phyloP scores from a whole-genome alignment of 2,113 vertebrate genomes.

The Ia io region DNA sequence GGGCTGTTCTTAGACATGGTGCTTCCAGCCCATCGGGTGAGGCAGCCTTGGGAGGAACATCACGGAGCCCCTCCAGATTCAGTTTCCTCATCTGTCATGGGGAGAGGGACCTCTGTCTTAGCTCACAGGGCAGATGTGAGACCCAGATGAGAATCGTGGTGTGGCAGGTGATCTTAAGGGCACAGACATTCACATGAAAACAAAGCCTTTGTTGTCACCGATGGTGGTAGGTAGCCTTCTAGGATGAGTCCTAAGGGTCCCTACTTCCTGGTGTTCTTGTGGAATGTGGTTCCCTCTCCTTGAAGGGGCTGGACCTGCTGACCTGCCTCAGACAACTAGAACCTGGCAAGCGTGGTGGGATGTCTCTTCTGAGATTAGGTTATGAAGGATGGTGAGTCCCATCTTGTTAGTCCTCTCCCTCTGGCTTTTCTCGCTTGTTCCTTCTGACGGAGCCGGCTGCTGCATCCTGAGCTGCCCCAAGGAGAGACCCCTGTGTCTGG shows the following conservation, averaged over 20 bases:
- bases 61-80: not conserved
- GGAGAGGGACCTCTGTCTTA: not conserved
- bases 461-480: rapidly evolving
- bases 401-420: no score
- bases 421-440: not conserved
- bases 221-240: not conserved
- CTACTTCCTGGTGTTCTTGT: not conserved
- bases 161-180: not conserved
- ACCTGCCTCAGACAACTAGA: not conserved
- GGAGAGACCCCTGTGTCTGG: not conserved
- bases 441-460: not conserved
- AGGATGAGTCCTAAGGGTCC: no score
- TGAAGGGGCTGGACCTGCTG: not conserved
- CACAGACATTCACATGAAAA: not conserved
- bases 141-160: not conserved
- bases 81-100: not conserved
- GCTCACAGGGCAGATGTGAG: not conserved
- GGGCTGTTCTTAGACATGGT: not conserved
- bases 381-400: rapidly evolving
- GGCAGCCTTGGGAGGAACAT: no score
- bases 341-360: not conserved
- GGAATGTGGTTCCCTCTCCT: not conserved
- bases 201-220: not conserved
- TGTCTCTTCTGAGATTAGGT: not conserved
- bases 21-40: not conserved